Percentiles rank a stretch among this genome's conserved stretches.
phyloP scores from a whole-genome alignment of 2,797 vertebrate species.

The Setipinna tenuifilis region DNA sequence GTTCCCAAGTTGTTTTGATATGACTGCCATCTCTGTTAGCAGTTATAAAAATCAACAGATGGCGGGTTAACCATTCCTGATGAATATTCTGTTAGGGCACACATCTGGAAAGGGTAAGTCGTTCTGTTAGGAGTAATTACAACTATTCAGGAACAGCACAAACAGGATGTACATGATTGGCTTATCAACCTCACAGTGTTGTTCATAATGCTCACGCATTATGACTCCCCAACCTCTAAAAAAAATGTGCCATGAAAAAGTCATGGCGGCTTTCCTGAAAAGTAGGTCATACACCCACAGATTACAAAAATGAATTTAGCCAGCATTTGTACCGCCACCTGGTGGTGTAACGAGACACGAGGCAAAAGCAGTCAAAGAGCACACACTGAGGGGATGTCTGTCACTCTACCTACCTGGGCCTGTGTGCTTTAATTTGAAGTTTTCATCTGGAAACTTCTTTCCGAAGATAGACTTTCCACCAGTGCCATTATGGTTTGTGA shows the following conservation, averaged over 20 bases:
- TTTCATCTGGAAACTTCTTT: constrained; percentile 90
- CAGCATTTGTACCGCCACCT: constrained; percentile 63
- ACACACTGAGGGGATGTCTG: background rate
- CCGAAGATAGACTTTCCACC: constrained; percentile 97
- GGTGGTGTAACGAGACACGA: constrained; percentile 54
- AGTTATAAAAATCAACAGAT: background rate
- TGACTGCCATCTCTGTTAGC: background rate
- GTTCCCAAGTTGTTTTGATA: background rate
- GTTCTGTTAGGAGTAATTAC: constrained; percentile 48
- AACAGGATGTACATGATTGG: constrained; percentile 45
- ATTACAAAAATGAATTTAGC: constrained; percentile 58
- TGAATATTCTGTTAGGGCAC: constrained; percentile 37
- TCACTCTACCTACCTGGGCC: constrained; percentile 83
- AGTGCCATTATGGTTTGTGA: constrained; percentile 91
- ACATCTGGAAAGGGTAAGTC: constrained; percentile 48
- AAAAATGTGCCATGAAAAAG: constrained; percentile 56
- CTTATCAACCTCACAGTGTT: constrained; percentile 47
- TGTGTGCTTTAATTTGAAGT: constrained; percentile 89
- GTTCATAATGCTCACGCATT: constrained; percentile 51
- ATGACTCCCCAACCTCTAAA: constrained; percentile 50
- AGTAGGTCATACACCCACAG: constrained; percentile 70
- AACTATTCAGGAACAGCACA: constrained; percentile 54
- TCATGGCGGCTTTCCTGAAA: constrained; percentile 59
- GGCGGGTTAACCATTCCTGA: background rate
- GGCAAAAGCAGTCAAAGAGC: background rate